phyloP scores from a whole-genome alignment of 1,140 invertebrate species.

The Amphibalanus amphitrite region DNA sequence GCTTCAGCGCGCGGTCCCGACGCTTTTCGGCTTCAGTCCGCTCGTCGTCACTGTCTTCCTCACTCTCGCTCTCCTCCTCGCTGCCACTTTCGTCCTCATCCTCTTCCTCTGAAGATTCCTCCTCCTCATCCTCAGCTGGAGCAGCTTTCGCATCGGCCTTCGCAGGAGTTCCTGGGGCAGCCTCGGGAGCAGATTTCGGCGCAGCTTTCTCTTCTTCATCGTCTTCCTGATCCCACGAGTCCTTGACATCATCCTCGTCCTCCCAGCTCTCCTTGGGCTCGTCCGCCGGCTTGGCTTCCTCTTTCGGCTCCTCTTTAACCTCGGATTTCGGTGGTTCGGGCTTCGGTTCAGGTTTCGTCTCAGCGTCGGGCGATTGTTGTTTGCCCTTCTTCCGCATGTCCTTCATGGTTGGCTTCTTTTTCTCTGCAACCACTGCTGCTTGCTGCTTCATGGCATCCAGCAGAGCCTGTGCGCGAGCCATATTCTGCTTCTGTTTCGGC shows the following conservation, averaged over 20 bases:
- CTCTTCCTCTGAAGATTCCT: neutral
- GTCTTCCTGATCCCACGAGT: conserved; percentile 59
- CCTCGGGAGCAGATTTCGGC: neutral
- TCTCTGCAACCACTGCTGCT: conserved; percentile 36
- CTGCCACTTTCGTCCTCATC: conserved; percentile 8
- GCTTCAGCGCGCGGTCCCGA: conserved; percentile 39
- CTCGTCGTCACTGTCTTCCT: conserved; percentile 36
- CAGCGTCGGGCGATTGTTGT: conserved; percentile 30
- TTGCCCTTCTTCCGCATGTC: conserved; percentile 41
- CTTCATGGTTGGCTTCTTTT: conserved; percentile 19
- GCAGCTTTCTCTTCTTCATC: conserved; percentile 18
- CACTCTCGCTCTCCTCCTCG: conserved; percentile 16
- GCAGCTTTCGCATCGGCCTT: neutral
- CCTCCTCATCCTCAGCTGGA: conserved; percentile 8
- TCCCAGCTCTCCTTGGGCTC: conserved; percentile 17
- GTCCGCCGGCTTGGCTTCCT: conserved; percentile 24
- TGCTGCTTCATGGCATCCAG: conserved; percentile 72
- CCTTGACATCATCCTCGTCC: conserved; percentile 39
- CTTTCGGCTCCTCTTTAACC: conserved; percentile 34
- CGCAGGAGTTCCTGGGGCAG: neutral
- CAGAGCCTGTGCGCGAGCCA: conserved; percentile 66
- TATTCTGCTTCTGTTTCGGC: conserved; percentile 76
- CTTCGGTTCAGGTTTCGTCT: conserved; percentile 22
- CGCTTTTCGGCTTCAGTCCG: conserved; percentile 44
- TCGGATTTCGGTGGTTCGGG: conserved; percentile 21